phyloP scores from a whole-genome alignment of 2,113 vertebrate species.

The Melanocharis versteri region DNA sequence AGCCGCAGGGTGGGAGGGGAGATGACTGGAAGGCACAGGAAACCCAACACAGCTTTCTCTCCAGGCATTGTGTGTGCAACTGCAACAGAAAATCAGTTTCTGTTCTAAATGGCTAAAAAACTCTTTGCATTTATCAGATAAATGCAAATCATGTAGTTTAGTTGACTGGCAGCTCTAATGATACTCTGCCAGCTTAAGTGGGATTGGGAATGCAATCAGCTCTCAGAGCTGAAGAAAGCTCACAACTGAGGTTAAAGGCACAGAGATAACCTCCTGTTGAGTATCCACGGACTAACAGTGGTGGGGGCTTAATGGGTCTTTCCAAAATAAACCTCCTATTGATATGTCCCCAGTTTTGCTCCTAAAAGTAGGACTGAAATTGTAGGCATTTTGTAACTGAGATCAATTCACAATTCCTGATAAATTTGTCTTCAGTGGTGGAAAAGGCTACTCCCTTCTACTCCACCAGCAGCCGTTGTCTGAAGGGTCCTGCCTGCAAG shows the following conservation, averaged over 20 bases:
- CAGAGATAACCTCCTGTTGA: accelerated
- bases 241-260: background rate
- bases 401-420: background rate
- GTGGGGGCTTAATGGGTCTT: background rate
- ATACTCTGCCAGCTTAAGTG: background rate
- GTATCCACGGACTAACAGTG: background rate
- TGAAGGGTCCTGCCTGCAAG: background rate
- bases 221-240: background rate
- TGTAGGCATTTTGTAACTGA: background rate
- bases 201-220: background rate
- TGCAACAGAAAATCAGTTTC: background rate
- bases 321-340: background rate
- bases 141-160: background rate
- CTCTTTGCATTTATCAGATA: background rate
- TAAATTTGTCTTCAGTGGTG: background rate
- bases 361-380: background rate
- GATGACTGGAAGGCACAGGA: background rate
- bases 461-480: accelerated
- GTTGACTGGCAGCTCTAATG: background rate
- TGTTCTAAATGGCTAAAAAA: background rate
- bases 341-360: background rate
- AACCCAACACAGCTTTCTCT: background rate
- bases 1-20: background rate
- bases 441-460: background rate
- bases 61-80: background rate